These are phyloP conservation scores for Scaptomyza cyrtandrae DNA, from an alignment of 2,888 invertebrate species.

Conservation along the genomic window DNA sequence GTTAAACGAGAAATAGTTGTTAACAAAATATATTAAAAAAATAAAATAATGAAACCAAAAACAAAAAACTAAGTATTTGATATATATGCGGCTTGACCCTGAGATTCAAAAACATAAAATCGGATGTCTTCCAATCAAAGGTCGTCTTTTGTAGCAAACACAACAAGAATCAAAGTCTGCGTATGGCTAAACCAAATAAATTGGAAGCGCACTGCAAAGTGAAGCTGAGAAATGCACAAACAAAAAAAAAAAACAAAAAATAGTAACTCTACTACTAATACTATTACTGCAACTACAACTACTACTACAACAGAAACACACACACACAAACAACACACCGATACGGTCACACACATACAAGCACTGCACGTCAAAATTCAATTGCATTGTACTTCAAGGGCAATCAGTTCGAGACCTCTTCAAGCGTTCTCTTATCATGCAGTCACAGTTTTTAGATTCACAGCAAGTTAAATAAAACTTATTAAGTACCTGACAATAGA, in stretches of 20 bases:
- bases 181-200: slow-evolving; percentile 70
- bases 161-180: slow-evolving; percentile 81
- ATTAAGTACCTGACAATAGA: slow-evolving; percentile 81
- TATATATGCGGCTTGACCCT: slow-evolving; percentile 84
- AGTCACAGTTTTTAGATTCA: slow-evolving; percentile 10
- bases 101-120: slow-evolving; percentile 84
- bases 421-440: slow-evolving; percentile 5
- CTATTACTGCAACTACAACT: slow-evolving; percentile 13
- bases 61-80: slow-evolving; percentile 55
- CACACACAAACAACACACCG: slow-evolving; percentile 12
- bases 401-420: slow-evolving; percentile 22
- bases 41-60: slow-evolving; percentile 45
- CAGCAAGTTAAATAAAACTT: slow-evolving; percentile 46
- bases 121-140: slow-evolving; percentile 85
- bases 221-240: slow-evolving; percentile 47
- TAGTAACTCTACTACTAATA: slow-evolving; percentile 30
- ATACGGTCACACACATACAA: slow-evolving; percentile 3
- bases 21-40: slow-evolving; percentile 62
- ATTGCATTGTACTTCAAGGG: slow-evolving; percentile 44
- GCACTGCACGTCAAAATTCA: slow-evolving; percentile 46
- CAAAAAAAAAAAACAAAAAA: slow-evolving; percentile 29
- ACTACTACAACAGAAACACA: slow-evolving; percentile 3
- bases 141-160: slow-evolving; percentile 83
- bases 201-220: slow-evolving; percentile 68
- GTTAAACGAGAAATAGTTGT: slow-evolving; percentile 71